Evolutionary conservation across 2,113 vertebrate genomes (phyloP).

Genomic region (Micromys minutus): DNA sequence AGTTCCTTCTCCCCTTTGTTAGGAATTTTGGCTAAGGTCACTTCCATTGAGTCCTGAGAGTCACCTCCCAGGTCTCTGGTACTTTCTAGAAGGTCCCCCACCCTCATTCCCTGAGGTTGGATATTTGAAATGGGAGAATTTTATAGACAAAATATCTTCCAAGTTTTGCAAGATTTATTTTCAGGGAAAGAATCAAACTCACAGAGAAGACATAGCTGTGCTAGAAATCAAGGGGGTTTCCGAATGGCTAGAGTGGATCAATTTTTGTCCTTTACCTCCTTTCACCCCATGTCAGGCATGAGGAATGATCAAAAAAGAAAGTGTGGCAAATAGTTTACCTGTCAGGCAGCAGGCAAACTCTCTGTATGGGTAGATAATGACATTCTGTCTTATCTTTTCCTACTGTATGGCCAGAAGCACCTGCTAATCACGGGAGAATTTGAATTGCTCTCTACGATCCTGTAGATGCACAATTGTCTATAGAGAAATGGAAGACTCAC

Average conservation of each 20-base stretch:
- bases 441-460: constrained; percentile 7
- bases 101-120: too few relatives aligned
- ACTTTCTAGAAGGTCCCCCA: too few relatives aligned
- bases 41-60: too few relatives aligned
- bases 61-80: too few relatives aligned
- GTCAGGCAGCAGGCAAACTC: neutral
- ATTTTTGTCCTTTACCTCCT: neutral
- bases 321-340: neutral
- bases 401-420: constrained; percentile 28
- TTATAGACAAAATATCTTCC: neutral
- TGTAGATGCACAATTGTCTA: constrained; percentile 30
- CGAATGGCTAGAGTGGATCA: neutral
- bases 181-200: neutral
- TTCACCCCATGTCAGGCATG: neutral
- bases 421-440: neutral
- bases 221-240: neutral
- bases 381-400: neutral
- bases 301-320: constrained; percentile 30
- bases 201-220: neutral
- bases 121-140: neutral
- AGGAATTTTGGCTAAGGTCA: too few relatives aligned
- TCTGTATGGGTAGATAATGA: neutral
- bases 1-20: too few relatives aligned
- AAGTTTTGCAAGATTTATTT: neutral
- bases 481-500: constrained; percentile 58